A percentile compares a stretch with the other conserved stretches of the same genome.
Evolutionary conservation across 2,888 invertebrate species (phyloP).

Genomic region (Nomada ruficornis): DNA sequence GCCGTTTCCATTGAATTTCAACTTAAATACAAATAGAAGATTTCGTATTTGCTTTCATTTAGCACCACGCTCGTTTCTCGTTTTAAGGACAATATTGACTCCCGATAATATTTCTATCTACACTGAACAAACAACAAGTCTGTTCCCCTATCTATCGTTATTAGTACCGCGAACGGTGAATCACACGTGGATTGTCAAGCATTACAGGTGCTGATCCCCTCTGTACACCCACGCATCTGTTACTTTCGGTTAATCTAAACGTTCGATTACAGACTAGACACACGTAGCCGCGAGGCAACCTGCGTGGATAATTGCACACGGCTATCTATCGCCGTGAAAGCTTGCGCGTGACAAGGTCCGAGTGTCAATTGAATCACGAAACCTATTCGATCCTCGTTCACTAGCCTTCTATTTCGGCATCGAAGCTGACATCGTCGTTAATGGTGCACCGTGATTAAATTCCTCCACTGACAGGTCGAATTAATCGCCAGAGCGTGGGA

Average conservation of each 20-base stretch:
- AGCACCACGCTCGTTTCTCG: background rate
- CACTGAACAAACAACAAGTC: too few species aligned
- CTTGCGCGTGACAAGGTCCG: slow-evolving; percentile 35
- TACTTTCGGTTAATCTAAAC: slow-evolving; percentile 19
- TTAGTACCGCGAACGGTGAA: slow-evolving; percentile 38
- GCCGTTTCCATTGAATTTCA: too few species aligned
- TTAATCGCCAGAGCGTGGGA: background rate
- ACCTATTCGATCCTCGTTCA: slow-evolving; percentile 36
- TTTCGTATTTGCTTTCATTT: background rate
- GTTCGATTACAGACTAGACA: slow-evolving; percentile 20
- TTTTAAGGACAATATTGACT: background rate
- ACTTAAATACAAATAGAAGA: background rate
- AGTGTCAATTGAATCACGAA: slow-evolving; percentile 56
- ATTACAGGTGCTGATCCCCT: slow-evolving; percentile 4
- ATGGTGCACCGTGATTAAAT: slow-evolving; percentile 37
- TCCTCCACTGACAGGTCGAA: background rate
- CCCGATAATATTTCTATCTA: slow-evolving; percentile 3
- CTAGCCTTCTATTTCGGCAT: slow-evolving; percentile 35
- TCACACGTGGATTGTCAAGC: slow-evolving; percentile 25
- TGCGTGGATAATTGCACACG: slow-evolving; percentile 46
- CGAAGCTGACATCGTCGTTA: slow-evolving; percentile 21
- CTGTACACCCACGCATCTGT: slow-evolving; percentile 35
- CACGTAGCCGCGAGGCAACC: slow-evolving; percentile 3
- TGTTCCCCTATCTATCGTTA: slow-evolving; percentile 19
- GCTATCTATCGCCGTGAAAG: slow-evolving; percentile 32